phyloP scores from a whole-genome alignment of 2,888 invertebrate species.

The Bursaphelenchus okinawaensis region DNA sequence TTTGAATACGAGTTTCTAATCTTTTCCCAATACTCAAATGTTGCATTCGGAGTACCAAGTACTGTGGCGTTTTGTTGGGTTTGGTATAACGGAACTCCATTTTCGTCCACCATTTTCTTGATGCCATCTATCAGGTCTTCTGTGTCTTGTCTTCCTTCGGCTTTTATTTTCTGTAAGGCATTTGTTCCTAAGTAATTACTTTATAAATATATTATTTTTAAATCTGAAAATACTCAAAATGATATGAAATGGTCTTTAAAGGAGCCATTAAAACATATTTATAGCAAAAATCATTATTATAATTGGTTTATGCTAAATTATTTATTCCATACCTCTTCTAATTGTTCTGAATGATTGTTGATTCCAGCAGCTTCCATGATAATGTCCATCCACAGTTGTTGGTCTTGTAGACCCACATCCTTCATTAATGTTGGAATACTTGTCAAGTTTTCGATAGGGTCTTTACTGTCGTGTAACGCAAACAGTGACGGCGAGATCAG shows the following conservation, averaged over 20 bases:
- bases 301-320: neutral
- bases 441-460: conserved; percentile 4
- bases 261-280: no score
- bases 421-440: neutral
- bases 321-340: conserved; percentile 1
- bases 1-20: neutral
- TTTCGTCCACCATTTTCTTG: neutral
- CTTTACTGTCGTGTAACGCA: conserved; percentile 30
- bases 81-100: neutral
- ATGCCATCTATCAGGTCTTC: neutral
- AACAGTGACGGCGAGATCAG: conserved; percentile 43
- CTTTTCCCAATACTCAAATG: neutral
- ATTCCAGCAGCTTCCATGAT: conserved; percentile 40
- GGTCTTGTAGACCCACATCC: conserved; percentile 22
- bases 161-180: neutral
- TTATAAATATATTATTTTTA: no score
- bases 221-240: neutral
- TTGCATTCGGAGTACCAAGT: neutral
- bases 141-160: neutral
- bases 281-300: no score
- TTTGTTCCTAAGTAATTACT: no score
- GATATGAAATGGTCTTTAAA: no score
- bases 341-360: conserved; percentile 30
- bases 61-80: neutral
- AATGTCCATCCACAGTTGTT: conserved; percentile 36